These are phyloP conservation scores for Silurus asotus DNA, from an alignment of 2,113 vertebrate genomes.

Conservation along the genomic window DNA sequence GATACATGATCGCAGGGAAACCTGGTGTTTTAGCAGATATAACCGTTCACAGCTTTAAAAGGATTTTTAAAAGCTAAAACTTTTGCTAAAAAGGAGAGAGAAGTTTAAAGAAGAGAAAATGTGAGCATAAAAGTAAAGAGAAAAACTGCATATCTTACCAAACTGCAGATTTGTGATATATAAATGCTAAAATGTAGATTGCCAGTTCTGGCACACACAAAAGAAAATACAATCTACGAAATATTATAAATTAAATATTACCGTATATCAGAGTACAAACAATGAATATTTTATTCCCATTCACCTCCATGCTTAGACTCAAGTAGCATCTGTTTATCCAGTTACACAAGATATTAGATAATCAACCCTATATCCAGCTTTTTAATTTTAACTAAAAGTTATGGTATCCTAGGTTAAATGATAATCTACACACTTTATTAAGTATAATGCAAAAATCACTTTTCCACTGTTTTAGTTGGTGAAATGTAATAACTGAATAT, in stretches of 20 bases:
- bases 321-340: not conserved
- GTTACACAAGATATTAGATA: not conserved
- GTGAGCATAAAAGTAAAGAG: no score
- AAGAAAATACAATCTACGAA: no score
- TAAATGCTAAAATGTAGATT: no score
- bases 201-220: no score
- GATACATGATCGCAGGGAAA: not conserved
- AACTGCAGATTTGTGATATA: no score
- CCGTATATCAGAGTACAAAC: not conserved
- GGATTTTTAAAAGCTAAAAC: no score
- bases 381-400: not conserved
- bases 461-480: not conserved
- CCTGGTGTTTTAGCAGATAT: not conserved
- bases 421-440: not conserved
- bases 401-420: not conserved
- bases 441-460: not conserved
- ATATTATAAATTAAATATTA: not conserved
- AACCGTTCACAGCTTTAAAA: not conserved
- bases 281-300: not conserved
- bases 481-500: not conserved
- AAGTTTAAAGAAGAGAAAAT: not conserved
- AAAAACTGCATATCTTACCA: no score
- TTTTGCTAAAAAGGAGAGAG: not conserved
- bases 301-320: not conserved
- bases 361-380: not conserved